Base-by-base conservation (phyloP, 2,888 invertebrate species). In the Dolomedes plantarius region DNA sequence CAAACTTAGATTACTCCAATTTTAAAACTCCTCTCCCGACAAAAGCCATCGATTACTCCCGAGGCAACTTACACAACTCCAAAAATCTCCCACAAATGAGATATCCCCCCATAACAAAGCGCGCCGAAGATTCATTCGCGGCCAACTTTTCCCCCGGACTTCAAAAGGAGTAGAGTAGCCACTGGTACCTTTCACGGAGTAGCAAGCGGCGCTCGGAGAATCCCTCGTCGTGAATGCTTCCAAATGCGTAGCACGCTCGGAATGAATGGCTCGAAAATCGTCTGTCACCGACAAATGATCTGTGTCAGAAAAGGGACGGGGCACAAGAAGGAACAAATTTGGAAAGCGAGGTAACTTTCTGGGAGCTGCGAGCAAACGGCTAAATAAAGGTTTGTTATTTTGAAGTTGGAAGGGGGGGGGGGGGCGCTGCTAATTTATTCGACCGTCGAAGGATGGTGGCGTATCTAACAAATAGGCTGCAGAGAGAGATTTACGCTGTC, bases 241-340 rank as follows among this genome's bases (percentile, higher is more conserved):
- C 46, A 13, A 46, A 13, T 46, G 41, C 41, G 41, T 16, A 16
- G 16, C 41, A 46, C 41, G 41, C 16, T 16, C 16, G 16, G 16
- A 46, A 46, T 46, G 41, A 46, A 46, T 46, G 16, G 13, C 41
- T 5, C 41, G 41, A 46, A 46, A 46, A 46, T 46, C 41, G 16
- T 46, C 41, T 46, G 41, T 46, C 41, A 46, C 41, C 41, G 46
- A 46, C 41, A 46, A 46, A 46, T 46, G 41, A 46, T 46, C 41
- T 46, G 16, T 13, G 41, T 5, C 41, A 46, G 16, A 46, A 46
- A 16, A n/a, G n/a, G 41, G 16, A 46, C n/a, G 2, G 41, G 41
- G 16, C 9, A 16, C 16, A 13, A 9, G 16, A 1, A 7, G 13
- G 16, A 46, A 16, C 36, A 36, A 46, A 46, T 46, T 16, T 16